phyloP scores from a whole-genome alignment of 23 tunicate genomes.

The Styela plicata region DNA sequence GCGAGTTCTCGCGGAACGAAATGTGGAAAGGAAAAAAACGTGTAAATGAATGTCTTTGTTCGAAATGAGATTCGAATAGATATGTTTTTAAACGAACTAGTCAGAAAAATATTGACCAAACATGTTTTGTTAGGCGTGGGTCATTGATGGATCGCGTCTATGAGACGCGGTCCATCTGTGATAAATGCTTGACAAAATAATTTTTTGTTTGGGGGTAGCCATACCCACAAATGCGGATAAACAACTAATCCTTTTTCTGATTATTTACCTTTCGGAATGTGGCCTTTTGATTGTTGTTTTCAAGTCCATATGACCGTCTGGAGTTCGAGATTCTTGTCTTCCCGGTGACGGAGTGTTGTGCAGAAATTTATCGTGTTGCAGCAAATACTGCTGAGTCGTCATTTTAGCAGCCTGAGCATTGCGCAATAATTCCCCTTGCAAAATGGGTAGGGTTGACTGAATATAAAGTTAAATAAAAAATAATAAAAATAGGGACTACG shows the following conservation, averaged over 20 bases:
- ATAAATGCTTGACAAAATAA: no score
- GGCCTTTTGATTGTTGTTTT: conserved; percentile 3
- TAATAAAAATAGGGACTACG: no score
- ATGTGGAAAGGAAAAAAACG: no score
- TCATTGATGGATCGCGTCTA: no score
- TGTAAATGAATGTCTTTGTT: no score
- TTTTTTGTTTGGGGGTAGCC: no score
- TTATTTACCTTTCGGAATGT: not conserved
- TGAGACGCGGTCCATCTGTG: no score
- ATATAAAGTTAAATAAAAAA: not conserved
- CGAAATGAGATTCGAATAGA: no score
- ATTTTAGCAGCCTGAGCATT: conserved; percentile 16
- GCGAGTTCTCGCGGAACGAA: no score
- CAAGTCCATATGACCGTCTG: conserved; percentile 11
- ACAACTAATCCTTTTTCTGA: not conserved
- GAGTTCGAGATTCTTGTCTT: not conserved
- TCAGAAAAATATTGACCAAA: no score
- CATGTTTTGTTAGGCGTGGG: no score
- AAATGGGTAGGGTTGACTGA: conserved; percentile 4
- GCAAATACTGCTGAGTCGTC: conserved; percentile 16
- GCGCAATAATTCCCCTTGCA: conserved; percentile 12
- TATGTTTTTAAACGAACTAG: no score
- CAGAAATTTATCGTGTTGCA: conserved; percentile 4
- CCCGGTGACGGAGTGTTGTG: not conserved
- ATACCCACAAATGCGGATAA: not conserved